Base-by-base conservation (phyloP, 1,140 invertebrate species). In the Drosophila subobscura region DNA sequence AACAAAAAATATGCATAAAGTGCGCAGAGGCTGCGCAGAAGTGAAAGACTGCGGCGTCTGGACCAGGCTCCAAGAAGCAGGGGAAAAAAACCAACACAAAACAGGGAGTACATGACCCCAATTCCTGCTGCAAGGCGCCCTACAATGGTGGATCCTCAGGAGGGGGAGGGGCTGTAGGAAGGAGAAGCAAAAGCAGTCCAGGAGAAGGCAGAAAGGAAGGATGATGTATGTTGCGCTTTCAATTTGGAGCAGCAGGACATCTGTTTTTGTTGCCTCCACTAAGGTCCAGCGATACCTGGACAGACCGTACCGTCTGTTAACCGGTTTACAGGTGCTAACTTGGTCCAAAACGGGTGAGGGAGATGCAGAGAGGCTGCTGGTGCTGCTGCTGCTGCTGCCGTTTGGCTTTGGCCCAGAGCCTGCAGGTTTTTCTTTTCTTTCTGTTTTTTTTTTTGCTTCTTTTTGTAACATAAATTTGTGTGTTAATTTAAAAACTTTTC, bases 231-330 rank as follows among this genome's bases (percentile, higher is more conserved):
- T 89, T 86, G 85, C 63, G 86, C 85, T 81, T 89, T 89, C 85
- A 89, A 90, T 89, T 89, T 89, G 85, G 86, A 89, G 85, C 85
- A 89, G 85, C 85, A 89, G 85, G 85, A 89, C 85, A 89, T 89
- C 85, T 89, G 85, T 89, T 89, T 79, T 76, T 64, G 25, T 22
- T 20, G 10, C 20, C 56, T 51, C 63, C 33, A 37, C 33, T 37
- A 10, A 37, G 10, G 33, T 51, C 40, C 25, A 20, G 16, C 16
- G 49, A 67, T 68, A 68, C 65, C 63, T 67, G 33, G 41, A 20
- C 12, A 14, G n/a, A 33, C 23, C 61, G 45, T 22, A 29, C 45
- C 51, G 59, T 20, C 70, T 4, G 37, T 10, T 14, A 78, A 83
- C 83, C 75, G 83, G 83, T 86, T 86, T 88, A 88, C 83, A 86